Evolutionary conservation across 2,113 vertebrate genomes (phyloP).

Genomic region (Phycodurus eques): DNA sequence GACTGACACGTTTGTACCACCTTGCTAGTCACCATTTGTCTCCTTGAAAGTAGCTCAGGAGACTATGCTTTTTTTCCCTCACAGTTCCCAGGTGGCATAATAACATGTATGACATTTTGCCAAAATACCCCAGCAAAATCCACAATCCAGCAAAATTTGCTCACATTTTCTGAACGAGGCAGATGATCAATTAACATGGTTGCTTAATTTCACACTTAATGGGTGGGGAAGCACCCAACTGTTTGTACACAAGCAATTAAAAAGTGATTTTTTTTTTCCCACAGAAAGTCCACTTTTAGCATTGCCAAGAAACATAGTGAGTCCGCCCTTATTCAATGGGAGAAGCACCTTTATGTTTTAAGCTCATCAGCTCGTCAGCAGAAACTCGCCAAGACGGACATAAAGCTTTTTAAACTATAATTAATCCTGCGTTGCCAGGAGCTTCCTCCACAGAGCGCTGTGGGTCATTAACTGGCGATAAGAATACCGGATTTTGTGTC

Average conservation of each 20-base stretch:
- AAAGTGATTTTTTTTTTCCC: not conserved
- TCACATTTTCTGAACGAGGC: not conserved
- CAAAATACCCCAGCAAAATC: not conserved
- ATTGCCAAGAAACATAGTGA: not conserved
- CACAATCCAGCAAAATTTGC: no score
- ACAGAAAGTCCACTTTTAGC: not conserved
- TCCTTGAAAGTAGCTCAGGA: not conserved
- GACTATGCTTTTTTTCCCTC: not conserved
- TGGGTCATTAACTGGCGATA: slow-evolving; percentile 32
- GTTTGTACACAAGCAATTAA: not conserved
- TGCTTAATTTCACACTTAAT: not conserved
- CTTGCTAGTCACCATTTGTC: not conserved
- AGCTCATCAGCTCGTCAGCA: not conserved
- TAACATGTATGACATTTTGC: not conserved
- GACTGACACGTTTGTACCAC: not conserved
- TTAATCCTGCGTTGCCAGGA: slow-evolving; percentile 31
- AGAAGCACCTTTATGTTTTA: not conserved
- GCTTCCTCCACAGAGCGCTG: slow-evolving; percentile 19
- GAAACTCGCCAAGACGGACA: slow-evolving; percentile 16
- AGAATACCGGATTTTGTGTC: slow-evolving; percentile 22
- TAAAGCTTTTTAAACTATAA: slow-evolving; percentile 21
- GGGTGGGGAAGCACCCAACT: not conserved
- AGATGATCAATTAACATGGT: not conserved
- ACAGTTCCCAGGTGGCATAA: not conserved
- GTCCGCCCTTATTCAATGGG: not conserved